Base-by-base conservation (phyloP, 2,797 vertebrate genomes). In the Pangasius krempfi region DNA sequence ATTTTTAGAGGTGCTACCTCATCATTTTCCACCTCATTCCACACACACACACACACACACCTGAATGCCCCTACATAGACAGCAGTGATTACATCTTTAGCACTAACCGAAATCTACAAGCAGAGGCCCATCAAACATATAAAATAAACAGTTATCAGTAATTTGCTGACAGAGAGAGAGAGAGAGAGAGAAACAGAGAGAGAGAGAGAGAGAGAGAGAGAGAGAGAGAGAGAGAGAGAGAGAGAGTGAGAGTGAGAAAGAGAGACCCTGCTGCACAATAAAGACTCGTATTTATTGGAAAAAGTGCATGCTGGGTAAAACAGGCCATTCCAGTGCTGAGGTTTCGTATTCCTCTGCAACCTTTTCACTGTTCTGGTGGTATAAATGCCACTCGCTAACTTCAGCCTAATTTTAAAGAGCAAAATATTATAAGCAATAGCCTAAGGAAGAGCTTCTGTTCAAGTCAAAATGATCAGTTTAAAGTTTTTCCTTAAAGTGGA, bases 1-100 rank as follows among this genome's bases (percentile, higher is more conserved):
- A 93, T 92, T 93, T 93, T 92, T 92, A 94, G 91, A 96, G 95
- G 90, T 94, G 94, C 92, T 91, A 90, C 92, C 92, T 96, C 95
- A 96, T 96, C 95, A 91, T 91, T 95, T 96, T 95, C 92, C 86
- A 92, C 87, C 87, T 92, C 90, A 92, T 94, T 94, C 93, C 82
- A 50, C 62, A 88, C 78, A 78, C 81, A 30, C 92, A 90, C 91
- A 58, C 66, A 47, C 76, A 84, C 83, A 78, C 81, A 20, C 60
- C 54, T 25, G 78, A 80, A 80, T 25, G 40, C 25, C 79, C 58
- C 68, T 30, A 81, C 58, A 66, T 50, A 86, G 73, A 88, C 27
- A 50, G 54, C 87, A 87, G 73, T 79, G 89, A 92, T 91, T 90
- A 87, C 86, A 90, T 87, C 87, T 87, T 64, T 81, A 89, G 83